Base-by-base conservation (phyloP, 2,888 invertebrate genomes). In the Timandra comae region DNA sequence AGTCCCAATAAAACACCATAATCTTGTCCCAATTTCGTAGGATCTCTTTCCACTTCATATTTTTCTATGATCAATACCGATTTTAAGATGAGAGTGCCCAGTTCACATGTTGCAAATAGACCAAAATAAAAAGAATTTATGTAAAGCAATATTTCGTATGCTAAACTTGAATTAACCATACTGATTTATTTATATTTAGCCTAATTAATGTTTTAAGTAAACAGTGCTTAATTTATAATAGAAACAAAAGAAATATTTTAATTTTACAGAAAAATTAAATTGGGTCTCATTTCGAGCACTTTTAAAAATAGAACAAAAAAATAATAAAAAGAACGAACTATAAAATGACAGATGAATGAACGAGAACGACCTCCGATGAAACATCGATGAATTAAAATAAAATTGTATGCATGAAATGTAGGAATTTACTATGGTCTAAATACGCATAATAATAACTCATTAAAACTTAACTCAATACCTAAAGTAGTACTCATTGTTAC, bases 101-200 rank as follows among this genome's bases (percentile, higher is more conserved):
- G 79, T 79, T 95, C 94, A 72, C 93, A 93, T 42, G 91, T 88
- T 29, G 93, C 91, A 72, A 94, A 94, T 82, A 94, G 90, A 61
- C 94, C 94, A 65, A 94, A 94, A 78, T 95, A 95, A 86, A 94
- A 94, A 12, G 94, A 94, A 84, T 95, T 94, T 50, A 95, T 88
- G 74, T 94, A 95, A 57, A 95, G 87, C 30, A 94, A 86, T 66
- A 95, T 93, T 86, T 95, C 94, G 58, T 94, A 94, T 10, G 91
- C 91, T 68, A 95, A 87, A 56, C 93, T 93, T 35, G 93, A 90
- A 65, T 93, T 93, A 63, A 92, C 89, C 88, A 24, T 24, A 10
- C 7, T 11, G 16, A 90, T 89, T 41, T n/a, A n/a, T n/a, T 38
- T 52, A 21, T 8, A 12, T 25, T 33, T n/a, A 34, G 13, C 10